Percentiles rank a stretch among this genome's conserved stretches.
Evolutionary conservation across 2,113 vertebrate species (phyloP).

Genomic region (Balaenoptera acutorostrata): DNA sequence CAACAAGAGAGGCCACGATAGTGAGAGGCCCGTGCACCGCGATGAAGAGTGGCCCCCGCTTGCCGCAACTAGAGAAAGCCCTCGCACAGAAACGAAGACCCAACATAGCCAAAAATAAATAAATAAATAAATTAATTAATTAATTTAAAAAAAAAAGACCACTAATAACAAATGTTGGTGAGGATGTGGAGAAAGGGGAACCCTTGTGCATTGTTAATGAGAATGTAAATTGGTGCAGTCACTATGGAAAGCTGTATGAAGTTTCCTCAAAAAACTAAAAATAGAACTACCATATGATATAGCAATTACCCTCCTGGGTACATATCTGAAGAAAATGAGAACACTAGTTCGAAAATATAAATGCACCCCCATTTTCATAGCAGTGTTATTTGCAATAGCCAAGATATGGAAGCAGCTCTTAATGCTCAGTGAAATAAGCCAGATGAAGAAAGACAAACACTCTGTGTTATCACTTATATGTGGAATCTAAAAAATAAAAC

Average conservation of each 20-base stretch:
- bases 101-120: no score
- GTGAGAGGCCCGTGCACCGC: no score
- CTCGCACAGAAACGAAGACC: no score
- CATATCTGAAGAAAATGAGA: not conserved
- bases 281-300: not conserved
- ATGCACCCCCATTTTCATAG: not conserved
- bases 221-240: not conserved
- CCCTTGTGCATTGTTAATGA: not conserved
- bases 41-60: no score
- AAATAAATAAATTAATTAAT: no score
- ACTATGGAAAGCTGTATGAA: not conserved
- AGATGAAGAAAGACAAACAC: not conserved
- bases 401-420: not conserved
- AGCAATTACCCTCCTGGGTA: not conserved
- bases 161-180: not conserved
- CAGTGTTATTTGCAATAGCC: not conserved
- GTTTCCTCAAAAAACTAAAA: not conserved
- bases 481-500: not conserved
- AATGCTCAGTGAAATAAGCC: not conserved
- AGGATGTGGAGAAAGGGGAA: not conserved
- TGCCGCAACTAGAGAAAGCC: no score
- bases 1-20: no score
- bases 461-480: not conserved
- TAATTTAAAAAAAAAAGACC: not conserved
- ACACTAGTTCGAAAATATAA: not conserved